Evolutionary conservation across 2,888 invertebrate genomes (phyloP), one percentile per base, ranked within the genome.

Genomic region (Abscondita cerata): DNA sequence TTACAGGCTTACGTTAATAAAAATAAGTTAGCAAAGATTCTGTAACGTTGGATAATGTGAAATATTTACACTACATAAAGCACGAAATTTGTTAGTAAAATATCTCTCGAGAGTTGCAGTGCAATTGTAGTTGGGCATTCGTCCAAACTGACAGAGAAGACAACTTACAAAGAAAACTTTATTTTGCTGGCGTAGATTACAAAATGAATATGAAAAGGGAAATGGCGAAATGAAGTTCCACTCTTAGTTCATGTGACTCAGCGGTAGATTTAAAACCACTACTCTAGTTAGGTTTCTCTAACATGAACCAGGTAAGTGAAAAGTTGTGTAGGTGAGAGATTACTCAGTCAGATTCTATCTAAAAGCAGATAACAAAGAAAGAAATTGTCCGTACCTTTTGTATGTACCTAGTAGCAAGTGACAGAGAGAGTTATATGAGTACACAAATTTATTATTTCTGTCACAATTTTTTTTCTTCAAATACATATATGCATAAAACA

Each of bases 401-500:
- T 63, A 59, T 59, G 59, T 46, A 48, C n/a, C n/a, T n/a, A n/a
- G n/a, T n/a, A 55, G 57, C 52, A 47, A 66, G 44, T 44, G 58
- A 58, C 59, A 47, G 48, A 36, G n/a, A n/a, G 48, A 63, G 54
- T 59, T 59, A 59, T 52, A 38, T 47, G 50, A 19, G 44, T 62
- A 59, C 56, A 56, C 55, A 52, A 41, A 59, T 59, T 63, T 63
- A 63, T 59, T 63, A 63, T 63, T 56, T 52, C 59, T 55, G 59
- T 63, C 59, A 59, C 58, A 62, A 54, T 53, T 58, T 62, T 62
- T n/a, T 65, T 65, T 52, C 50, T 55, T 59, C 65, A 57, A 50
- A 60, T 55, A 59, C 62, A 65, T 59, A 62, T 60, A 68, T 68
- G 66, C 65, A 66, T 66, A 68, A 66, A 66, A 66, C 66, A 68